Conservation (phyloP, 2,797 vertebrate species). For the Anguilla anguilla region DNA sequence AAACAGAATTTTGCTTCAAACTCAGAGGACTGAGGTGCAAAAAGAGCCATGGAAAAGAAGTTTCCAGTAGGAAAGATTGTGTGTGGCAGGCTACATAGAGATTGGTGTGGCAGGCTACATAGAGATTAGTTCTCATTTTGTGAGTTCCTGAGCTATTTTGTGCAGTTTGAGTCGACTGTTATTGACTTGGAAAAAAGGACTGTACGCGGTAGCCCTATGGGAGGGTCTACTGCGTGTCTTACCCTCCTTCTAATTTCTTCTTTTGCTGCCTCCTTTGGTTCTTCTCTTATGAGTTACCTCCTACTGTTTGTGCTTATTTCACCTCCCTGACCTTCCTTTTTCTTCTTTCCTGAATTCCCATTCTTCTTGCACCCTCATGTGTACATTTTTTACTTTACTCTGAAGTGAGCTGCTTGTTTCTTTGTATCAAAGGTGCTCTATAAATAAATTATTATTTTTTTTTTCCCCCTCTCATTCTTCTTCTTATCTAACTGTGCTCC, state of each 20-base stretch:
- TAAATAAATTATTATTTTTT: not conserved
- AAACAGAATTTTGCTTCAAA: not conserved
- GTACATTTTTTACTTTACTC: too few species aligned
- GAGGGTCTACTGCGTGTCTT: not conserved
- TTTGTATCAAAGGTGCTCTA: not conserved
- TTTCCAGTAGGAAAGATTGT: not conserved
- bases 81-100: not conserved
- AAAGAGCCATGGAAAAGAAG: not conserved
- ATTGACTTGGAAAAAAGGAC: not conserved
- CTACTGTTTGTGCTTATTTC: not conserved
- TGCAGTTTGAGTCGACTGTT: not conserved
- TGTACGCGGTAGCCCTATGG: not conserved
- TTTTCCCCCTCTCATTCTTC: not conserved
- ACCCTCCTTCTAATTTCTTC: not conserved
- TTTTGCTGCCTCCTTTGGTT: not conserved
- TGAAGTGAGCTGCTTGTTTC: not conserved
- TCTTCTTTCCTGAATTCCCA: not conserved
- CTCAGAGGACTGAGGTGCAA: not conserved
- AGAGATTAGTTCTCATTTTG: not conserved
- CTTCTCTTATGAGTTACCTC: not conserved
- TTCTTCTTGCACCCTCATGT: too few species aligned
- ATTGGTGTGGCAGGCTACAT: not conserved
- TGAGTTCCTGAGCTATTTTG: not conserved
- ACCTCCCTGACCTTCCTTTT: not conserved
- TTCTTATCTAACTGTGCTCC: conserved; percentile 28